phyloP scores from a whole-genome alignment of 2,888 invertebrate species.

The Clunio marinus region DNA sequence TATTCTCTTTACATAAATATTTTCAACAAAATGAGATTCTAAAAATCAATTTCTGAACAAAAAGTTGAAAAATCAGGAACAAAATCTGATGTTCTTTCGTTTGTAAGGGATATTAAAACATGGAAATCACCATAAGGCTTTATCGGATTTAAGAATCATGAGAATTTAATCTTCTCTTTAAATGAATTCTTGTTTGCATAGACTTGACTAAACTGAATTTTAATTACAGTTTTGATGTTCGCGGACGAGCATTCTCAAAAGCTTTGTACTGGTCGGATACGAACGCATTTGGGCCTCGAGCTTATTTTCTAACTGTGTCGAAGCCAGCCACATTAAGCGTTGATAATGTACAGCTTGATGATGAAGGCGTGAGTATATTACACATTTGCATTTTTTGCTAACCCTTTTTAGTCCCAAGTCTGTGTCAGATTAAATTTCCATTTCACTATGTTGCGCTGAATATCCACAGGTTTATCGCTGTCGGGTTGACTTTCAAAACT shows the following conservation, averaged over 20 bases:
- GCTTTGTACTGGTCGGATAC: slow-evolving; percentile 81
- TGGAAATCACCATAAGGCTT: no score
- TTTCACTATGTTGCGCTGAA: slow-evolving; percentile 5
- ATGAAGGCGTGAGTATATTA: slow-evolving; percentile 63
- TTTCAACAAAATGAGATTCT: no score
- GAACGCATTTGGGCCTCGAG: slow-evolving; percentile 76
- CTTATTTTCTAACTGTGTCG: slow-evolving; percentile 76
- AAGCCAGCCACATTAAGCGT: slow-evolving; percentile 76
- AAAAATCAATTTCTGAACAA: no score
- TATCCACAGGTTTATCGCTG: slow-evolving; percentile 65
- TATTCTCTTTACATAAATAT: no score
- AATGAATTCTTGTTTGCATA: background rate
- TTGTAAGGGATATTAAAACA: no score
- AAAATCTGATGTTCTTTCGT: no score
- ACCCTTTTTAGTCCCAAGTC: background rate
- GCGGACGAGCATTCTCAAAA: slow-evolving; percentile 74
- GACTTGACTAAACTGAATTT: slow-evolving; percentile 3
- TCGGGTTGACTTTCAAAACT: slow-evolving; percentile 84
- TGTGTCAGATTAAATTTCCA: slow-evolving; percentile 7
- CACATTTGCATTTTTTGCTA: slow-evolving; percentile 11
- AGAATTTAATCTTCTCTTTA: background rate
- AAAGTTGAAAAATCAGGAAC: no score
- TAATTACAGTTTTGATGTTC: slow-evolving; percentile 70
- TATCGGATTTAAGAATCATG: no score
- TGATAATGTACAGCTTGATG: slow-evolving; percentile 77